phyloP scores from a whole-genome alignment of 2,888 invertebrate genomes.

The Cephalotes varians region DNA sequence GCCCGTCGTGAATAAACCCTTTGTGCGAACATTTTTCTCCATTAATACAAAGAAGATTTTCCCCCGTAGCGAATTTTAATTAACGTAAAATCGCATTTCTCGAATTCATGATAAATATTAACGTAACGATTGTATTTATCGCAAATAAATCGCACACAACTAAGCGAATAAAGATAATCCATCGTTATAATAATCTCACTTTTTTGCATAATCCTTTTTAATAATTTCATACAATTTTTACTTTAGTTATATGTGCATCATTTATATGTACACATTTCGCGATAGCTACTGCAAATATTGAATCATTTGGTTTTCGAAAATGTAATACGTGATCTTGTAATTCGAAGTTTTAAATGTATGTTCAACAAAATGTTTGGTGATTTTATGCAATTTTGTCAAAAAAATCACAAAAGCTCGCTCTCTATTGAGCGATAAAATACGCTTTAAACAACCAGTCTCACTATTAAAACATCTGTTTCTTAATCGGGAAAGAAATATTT shows the following conservation, averaged over 20 bases:
- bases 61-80: constrained; percentile 26
- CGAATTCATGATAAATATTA: constrained; percentile 11
- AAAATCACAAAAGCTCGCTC: background rate
- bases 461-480: background rate
- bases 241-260: background rate
- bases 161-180: constrained; percentile 7
- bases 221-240: background rate
- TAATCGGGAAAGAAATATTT: background rate
- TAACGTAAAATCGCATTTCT: constrained; percentile 31
- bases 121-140: constrained; percentile 22
- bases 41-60: constrained; percentile 7
- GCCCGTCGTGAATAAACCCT: constrained; percentile 17
- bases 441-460: background rate
- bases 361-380: background rate
- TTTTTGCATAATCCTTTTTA: background rate
- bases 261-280: background rate
- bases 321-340: background rate
- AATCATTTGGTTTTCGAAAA: constrained; percentile 2
- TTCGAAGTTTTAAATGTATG: background rate
- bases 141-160: background rate
- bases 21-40: constrained; percentile 31
- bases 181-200: background rate
- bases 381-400: background rate
- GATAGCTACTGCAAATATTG: background rate
- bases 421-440: background rate